Conservation (phyloP, 2,113 vertebrate genomes). For the Alectura lathami region DNA sequence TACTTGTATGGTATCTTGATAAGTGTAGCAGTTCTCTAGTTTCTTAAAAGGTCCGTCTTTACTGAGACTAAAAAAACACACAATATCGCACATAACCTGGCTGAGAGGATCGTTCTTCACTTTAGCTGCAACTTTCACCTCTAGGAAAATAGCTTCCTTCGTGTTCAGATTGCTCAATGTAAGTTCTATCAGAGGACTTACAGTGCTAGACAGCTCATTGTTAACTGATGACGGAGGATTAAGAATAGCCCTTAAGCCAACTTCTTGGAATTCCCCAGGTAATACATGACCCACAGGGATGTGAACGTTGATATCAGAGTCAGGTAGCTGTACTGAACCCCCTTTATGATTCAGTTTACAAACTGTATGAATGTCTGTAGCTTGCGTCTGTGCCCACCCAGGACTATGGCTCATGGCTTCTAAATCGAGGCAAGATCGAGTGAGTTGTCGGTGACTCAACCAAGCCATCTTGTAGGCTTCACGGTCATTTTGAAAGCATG, state of each 20-base stretch:
- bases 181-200: conserved; percentile 91
- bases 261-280: conserved; percentile 87
- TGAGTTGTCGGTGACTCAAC: conserved; percentile 92
- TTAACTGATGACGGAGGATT: conserved; percentile 88
- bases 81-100: conserved; percentile 89
- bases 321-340: conserved; percentile 87
- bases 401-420: conserved; percentile 88
- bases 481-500: conserved; percentile 87
- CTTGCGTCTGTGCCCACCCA: conserved; percentile 96
- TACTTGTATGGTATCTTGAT: conserved; percentile 87
- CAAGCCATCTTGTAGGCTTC: conserved; percentile 96
- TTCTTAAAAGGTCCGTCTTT: conserved; percentile 90
- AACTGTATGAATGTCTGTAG: conserved; percentile 82
- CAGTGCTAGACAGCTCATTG: conserved; percentile 85
- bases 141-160: conserved; percentile 81
- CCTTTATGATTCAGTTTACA: conserved; percentile 86
- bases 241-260: conserved; percentile 87
- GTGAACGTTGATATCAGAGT: conserved; percentile 85
- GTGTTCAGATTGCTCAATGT: conserved; percentile 87
- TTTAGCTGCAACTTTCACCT: conserved; percentile 88
- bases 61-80: conserved; percentile 81
- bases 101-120: conserved; percentile 88
- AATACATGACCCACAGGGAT: conserved; percentile 88
- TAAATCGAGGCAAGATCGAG: conserved; percentile 91
- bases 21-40: conserved; percentile 82